Conservation (phyloP, 1,140 invertebrate genomes). For the Amyelois transitella region DNA sequence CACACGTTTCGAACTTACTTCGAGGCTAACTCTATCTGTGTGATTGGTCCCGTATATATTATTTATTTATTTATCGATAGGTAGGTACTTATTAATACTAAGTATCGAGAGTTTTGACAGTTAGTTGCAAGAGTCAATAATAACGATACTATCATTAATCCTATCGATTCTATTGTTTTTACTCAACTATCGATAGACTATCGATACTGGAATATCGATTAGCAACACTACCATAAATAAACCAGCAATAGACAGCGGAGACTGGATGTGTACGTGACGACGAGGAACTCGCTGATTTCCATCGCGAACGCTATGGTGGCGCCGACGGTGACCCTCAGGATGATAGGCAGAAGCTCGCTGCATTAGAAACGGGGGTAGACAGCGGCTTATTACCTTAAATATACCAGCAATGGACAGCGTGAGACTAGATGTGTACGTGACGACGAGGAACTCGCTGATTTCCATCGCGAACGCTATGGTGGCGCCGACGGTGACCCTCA, state of each 20-base stretch:
- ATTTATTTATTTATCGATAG: too few relatives aligned
- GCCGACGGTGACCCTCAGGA: constrained; percentile 78
- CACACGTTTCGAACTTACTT: too few relatives aligned
- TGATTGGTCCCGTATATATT: too few relatives aligned
- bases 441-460: constrained; percentile 93
- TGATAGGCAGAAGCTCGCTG: constrained; percentile 41
- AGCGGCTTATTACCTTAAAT: constrained; percentile 97
- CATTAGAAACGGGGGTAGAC: too few relatives aligned
- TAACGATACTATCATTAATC: too few relatives aligned
- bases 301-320: constrained; percentile 94
- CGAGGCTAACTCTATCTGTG: too few relatives aligned
- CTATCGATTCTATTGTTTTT: too few relatives aligned
- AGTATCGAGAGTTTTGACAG: too few relatives aligned
- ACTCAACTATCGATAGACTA: too few relatives aligned
- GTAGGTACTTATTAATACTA: too few relatives aligned
- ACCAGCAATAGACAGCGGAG: constrained; percentile 94
- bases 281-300: constrained; percentile 95
- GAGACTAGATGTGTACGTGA: constrained; percentile 96
- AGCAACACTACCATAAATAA: constrained; percentile 98
- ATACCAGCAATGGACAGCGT: constrained; percentile 96
- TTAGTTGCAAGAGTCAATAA: too few relatives aligned
- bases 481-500: constrained; percentile 81
- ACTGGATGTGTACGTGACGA: constrained; percentile 96
- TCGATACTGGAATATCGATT: too few relatives aligned
- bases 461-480: constrained; percentile 96